These are phyloP conservation scores for Crypturellus tataupa DNA, from an alignment of 2,797 vertebrate species.

Conservation along the genomic window DNA sequence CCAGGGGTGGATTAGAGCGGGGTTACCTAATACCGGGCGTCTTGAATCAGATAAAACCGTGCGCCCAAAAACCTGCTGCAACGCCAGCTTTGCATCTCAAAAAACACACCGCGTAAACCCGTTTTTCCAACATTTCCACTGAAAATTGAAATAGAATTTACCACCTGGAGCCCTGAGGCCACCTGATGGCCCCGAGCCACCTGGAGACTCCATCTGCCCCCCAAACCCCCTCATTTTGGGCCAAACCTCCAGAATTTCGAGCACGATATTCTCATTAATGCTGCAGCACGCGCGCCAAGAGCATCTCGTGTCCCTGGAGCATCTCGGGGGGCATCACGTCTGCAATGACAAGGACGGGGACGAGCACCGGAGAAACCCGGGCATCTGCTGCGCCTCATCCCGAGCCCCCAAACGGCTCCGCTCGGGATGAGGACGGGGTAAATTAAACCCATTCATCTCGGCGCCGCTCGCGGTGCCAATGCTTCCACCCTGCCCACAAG, in stretches of 20 bases:
- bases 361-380: neutral
- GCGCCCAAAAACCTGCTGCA: neutral
- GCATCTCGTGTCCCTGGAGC: neutral
- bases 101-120: neutral
- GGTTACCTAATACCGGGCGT: neutral
- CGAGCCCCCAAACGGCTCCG: rapidly evolving
- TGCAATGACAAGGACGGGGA: too few species aligned
- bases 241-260: neutral
- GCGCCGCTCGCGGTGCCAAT: constrained; percentile 45
- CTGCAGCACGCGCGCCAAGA: rapidly evolving
- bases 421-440: constrained; percentile 22
- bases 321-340: too few species aligned
- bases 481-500: constrained; percentile 39
- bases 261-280: neutral
- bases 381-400: neutral
- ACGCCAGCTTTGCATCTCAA: rapidly evolving
- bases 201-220: neutral
- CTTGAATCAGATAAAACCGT: neutral
- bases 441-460: constrained; percentile 81
- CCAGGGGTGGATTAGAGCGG: neutral
- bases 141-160: neutral
- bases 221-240: rapidly evolving
- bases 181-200: neutral
- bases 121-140: rapidly evolving
- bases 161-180: neutral